phyloP scores from a whole-genome alignment of 2,797 vertebrate genomes.

The Aselliscus stoliczkanus region DNA sequence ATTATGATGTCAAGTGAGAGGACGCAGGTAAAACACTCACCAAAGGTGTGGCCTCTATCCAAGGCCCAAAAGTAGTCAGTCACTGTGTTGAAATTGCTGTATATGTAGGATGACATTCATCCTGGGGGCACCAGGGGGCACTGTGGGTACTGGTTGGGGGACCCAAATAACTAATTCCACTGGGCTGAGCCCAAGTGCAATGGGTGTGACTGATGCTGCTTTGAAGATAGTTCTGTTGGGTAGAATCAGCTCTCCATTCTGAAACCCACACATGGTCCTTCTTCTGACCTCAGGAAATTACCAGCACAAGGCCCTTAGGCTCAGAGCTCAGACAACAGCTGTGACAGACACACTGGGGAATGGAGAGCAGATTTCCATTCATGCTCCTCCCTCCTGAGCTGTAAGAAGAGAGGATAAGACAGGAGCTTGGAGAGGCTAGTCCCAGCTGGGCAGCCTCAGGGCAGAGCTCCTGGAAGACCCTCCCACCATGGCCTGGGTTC shows the following conservation, averaged over 20 bases:
- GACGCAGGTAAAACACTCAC: not conserved
- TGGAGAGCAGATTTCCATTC: not conserved
- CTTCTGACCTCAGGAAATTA: not conserved
- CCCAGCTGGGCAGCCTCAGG: not conserved
- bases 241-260: not conserved
- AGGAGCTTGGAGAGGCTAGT: not conserved
- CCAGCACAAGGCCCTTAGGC: not conserved
- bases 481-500: not conserved
- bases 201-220: not conserved
- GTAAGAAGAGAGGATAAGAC: not conserved
- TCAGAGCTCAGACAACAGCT: not conserved
- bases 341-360: too few relatives aligned
- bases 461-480: not conserved
- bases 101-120: too few relatives aligned
- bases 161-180: too few relatives aligned
- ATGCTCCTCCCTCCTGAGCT: not conserved
- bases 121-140: not conserved
- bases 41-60: rapidly evolving
- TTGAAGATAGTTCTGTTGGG: not conserved
- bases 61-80: not conserved
- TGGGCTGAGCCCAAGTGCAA: not conserved
- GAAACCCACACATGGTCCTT: not conserved
- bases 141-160: not conserved
- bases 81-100: rapidly evolving
- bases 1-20: rapidly evolving